Evolutionary conservation across 2,797 vertebrate species (phyloP).

Genomic region (Vultur gryphus): DNA sequence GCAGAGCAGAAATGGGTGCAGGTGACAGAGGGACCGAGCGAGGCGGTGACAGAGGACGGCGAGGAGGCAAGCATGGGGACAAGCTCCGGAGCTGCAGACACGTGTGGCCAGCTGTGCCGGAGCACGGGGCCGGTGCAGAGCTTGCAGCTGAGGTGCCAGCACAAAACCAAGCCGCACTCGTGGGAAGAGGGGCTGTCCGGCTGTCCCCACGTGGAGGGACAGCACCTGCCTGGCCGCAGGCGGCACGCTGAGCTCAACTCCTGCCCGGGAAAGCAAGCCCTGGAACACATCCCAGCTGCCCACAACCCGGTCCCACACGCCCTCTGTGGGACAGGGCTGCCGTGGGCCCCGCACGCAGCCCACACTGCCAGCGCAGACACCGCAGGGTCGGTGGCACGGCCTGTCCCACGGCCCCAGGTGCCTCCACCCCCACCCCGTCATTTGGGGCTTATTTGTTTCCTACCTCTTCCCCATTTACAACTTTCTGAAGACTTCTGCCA

Average conservation of each 20-base stretch:
- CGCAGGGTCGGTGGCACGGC: not conserved
- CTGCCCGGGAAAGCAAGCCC: not conserved
- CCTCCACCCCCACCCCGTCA: not conserved
- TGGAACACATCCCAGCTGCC: not conserved
- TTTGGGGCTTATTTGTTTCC: not conserved
- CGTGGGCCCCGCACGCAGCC: not conserved
- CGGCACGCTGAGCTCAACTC: not conserved
- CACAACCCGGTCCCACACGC: accelerated
- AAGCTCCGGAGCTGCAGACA: not conserved
- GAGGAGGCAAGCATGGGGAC: not conserved
- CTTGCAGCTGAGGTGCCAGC: not conserved
- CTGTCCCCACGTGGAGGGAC: accelerated
- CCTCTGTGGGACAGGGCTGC: not conserved
- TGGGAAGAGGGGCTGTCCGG: not conserved
- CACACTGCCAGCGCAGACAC: not conserved
- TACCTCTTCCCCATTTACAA: not conserved
- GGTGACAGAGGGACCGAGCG: not conserved
- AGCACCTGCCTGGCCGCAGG: not conserved
- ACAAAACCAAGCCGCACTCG: accelerated
- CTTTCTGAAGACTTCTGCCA: not conserved
- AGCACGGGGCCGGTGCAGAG: not conserved
- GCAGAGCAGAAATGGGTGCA: not conserved
- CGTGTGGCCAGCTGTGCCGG: accelerated
- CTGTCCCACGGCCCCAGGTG: not conserved
- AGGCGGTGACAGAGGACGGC: not conserved